Base-by-base conservation (phyloP, 2,888 invertebrate genomes). In the Tetragonula carbonaria region DNA sequence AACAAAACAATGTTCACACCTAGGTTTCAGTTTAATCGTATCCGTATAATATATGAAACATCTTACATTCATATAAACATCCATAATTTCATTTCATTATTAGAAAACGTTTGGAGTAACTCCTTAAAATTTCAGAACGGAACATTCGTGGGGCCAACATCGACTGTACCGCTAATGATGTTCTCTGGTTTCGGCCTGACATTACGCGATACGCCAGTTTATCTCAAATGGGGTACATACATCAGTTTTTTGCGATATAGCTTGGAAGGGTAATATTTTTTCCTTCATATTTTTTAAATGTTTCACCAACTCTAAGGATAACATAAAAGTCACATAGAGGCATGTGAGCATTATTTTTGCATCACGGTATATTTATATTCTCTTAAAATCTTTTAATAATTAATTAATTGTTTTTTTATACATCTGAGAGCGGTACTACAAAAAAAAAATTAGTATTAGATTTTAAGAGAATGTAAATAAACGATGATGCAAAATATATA, bases 111-210 rank as follows among this genome's bases (percentile, higher is more conserved):
- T 55, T 21, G 33, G 16, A 2, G 4, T 28, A 50, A 13, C 3
- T 71, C 53, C 63, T 28, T 62, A 14, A n/a, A 53, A 88, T 94
- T 95, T 68, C 94, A 98, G 98, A 98, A 98, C 93, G 99, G 99
- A 8, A 99, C 99, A 6, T 99, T 99, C 95, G 95, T 99, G 89
- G 99, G 98, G 0, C 99, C 99, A 0, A 97, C 98, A 0, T 95
- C 98, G 18, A 97, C 97, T 4, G 98, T 99, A 53, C 99, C 99
- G 0, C 97, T 99, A 96, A 98, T 99, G 97, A 97, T 99, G 97
- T 99, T 99, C 94, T 98, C 98, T 76, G 99, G 99, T 0, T 99
- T 99, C 94, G 99, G 99, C 28, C 98, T 99, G 13, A 97, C 97
- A 2, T 95, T 99, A 55, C 96, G 97, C 0, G 98, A 99, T 93